Conservation (phyloP, 1,140 invertebrate species). For the Sarcophaga peregrina region DNA sequence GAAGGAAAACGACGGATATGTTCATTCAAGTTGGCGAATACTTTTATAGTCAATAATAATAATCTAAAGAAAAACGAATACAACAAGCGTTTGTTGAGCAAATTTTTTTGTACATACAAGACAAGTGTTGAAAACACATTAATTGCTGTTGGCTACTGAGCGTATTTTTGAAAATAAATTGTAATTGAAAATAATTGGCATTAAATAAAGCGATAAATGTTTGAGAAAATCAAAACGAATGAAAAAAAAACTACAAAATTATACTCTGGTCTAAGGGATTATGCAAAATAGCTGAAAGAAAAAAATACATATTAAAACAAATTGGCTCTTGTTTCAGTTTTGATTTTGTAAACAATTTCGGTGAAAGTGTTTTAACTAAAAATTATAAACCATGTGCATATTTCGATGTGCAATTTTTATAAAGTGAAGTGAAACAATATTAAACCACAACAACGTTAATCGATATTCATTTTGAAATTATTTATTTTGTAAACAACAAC, state of each 20-base stretch:
- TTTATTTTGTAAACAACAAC: background rate
- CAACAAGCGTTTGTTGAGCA: no score
- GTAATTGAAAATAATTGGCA: no score
- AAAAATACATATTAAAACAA: background rate
- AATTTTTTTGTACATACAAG: background rate
- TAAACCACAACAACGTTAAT: background rate
- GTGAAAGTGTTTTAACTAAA: conserved; percentile 18
- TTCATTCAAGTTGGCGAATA: background rate
- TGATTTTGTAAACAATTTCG: background rate
- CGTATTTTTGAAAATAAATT: no score
- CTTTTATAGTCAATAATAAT: background rate
- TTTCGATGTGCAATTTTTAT: background rate
- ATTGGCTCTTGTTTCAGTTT: no score
- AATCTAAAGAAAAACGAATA: background rate
- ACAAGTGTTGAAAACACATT: background rate
- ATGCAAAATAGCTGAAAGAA: background rate
- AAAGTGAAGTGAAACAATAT: background rate
- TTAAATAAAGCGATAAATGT: background rate
- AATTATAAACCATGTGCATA: background rate
- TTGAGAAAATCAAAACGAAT: background rate
- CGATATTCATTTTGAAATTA: background rate
- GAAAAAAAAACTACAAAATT: no score
- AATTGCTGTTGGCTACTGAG: no score
- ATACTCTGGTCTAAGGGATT: background rate
- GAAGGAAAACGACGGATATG: background rate